Base-by-base conservation (phyloP, 2,888 invertebrate species). In the Dinocampus coccinellae region DNA sequence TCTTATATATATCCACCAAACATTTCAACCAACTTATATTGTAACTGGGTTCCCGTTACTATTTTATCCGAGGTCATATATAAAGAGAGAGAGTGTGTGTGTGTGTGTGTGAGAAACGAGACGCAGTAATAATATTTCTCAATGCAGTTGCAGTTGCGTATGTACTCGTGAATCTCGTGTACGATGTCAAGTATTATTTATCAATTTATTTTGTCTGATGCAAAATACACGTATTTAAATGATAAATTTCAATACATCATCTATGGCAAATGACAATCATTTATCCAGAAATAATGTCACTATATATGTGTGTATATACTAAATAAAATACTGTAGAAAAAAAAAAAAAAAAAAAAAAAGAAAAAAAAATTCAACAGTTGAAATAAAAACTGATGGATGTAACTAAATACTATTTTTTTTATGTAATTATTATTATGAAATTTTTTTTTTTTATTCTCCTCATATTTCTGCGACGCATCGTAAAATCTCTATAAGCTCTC, bases 11-110 rank as follows among this genome's bases (percentile, higher is more conserved):
- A 71, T 67, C 69, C 70, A 70, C 64, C n/a, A n/a, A n/a, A n/a
- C n/a, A n/a, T 67, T 71, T 55, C 65, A 64, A 55, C 63, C 62
- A 70, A 63, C 33, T 72, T 64, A 74, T 74, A 72, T 68, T 57
- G 65, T 67, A 75, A 74, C 64, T 69, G 72, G 69, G 58, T 73
- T 52, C 70, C 62, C 70, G 55, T 42, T 69, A 60, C 73, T 73
- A 69, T 66, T 73, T 73, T 69, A 36, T 68, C 60, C 70, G 69
- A 70, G 75, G 70, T 73, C 69, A 55, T n/a, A 6, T n/a, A 2
- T 26, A 55, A 2, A 24, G 62, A 47, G 22, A 3, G n/a, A 55
- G 62, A n/a, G n/a, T n/a, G n/a, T n/a, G n/a, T n/a, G n/a, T n/a
- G n/a, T n/a, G n/a, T n/a, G n/a, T n/a, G n/a, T n/a, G n/a, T n/a